Conservation (phyloP, 2,113 vertebrate species). For the Strix uralensis region DNA sequence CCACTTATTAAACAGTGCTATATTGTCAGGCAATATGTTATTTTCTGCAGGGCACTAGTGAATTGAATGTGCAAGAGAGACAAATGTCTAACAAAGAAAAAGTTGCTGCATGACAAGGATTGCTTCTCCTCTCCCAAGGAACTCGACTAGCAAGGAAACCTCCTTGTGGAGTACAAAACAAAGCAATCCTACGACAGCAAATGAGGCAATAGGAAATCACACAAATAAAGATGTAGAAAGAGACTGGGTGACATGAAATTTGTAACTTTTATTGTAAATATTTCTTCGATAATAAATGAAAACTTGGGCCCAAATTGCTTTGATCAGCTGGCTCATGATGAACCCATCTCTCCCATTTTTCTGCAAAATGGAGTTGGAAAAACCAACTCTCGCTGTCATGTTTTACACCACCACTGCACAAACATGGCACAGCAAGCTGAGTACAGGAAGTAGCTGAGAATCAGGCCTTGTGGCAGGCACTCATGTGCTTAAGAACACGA, state of each 20-base stretch:
- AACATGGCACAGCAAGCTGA: accelerated
- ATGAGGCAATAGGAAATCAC: background rate
- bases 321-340: background rate
- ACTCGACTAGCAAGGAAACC: background rate
- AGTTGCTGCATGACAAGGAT: background rate
- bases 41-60: background rate
- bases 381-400: accelerated
- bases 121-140: background rate
- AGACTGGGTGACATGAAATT: background rate
- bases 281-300: background rate
- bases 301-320: background rate
- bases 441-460: background rate
- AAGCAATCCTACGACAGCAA: background rate
- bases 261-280: background rate
- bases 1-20: background rate
- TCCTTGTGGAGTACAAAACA: background rate
- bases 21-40: conserved; percentile 24
- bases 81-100: background rate
- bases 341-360: background rate
- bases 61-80: conserved; percentile 37
- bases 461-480: background rate
- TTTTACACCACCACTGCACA: background rate
- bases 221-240: background rate
- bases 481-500: accelerated
- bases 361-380: background rate